phyloP scores from a whole-genome alignment of 2,113 vertebrate genomes.

The Etia nguti region DNA sequence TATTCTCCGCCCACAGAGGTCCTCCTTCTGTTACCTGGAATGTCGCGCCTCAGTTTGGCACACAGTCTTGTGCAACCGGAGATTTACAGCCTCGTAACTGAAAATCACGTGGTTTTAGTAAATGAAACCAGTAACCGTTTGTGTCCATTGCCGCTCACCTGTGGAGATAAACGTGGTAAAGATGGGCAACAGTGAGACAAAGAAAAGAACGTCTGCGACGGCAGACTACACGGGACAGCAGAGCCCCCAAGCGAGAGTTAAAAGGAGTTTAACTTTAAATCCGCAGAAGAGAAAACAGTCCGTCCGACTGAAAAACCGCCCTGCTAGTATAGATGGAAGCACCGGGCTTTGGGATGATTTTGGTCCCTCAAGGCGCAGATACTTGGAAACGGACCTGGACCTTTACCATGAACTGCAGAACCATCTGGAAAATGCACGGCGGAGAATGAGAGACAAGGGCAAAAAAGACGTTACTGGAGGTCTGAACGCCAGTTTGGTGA shows the following conservation, averaged over 20 bases:
- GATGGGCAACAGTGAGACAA: background rate
- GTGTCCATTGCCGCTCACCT: background rate
- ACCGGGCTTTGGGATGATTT: background rate
- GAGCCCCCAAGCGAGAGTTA: background rate
- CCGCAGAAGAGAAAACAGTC: background rate
- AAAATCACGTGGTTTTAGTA: background rate
- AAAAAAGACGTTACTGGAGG: background rate
- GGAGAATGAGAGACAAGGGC: background rate
- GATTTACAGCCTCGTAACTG: background rate
- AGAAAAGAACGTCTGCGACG: background rate
- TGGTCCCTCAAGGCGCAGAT: background rate
- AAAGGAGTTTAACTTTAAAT: background rate
- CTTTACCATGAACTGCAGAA: background rate
- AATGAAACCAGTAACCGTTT: background rate
- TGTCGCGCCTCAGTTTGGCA: background rate
- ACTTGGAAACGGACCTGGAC: background rate
- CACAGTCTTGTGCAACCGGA: background rate
- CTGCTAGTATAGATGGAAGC: background rate
- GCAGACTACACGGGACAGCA: background rate
- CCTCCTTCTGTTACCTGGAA: background rate
- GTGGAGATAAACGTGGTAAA: background rate
- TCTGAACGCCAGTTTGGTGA: background rate
- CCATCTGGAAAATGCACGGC: background rate
- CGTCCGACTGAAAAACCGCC: background rate
- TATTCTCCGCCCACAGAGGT: background rate